phyloP scores from a whole-genome alignment of 2,797 vertebrate species.

The Synanceia verrucosa region DNA sequence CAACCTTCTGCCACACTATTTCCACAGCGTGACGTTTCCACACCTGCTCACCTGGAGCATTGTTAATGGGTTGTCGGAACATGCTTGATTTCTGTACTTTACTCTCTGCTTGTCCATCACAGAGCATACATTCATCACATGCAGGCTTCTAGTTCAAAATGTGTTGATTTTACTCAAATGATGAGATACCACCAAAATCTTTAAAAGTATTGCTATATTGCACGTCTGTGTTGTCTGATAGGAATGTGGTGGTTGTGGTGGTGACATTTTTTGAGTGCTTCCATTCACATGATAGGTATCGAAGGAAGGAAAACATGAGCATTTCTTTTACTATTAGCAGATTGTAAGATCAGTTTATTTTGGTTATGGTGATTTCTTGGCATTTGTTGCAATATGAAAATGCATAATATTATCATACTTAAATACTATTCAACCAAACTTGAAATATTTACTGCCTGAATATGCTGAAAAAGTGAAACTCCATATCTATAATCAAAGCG shows the following conservation, averaged over 20 bases:
- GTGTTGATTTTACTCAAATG: not conserved
- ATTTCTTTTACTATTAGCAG: too few species aligned
- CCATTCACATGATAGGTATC: not conserved
- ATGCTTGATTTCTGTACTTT: constrained; percentile 6
- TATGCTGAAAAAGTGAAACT: not conserved
- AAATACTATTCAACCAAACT: not conserved
- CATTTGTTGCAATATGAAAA: not conserved
- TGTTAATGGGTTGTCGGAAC: constrained; percentile 24
- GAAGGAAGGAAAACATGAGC: not conserved
- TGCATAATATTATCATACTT: not conserved
- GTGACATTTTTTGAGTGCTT: not conserved
- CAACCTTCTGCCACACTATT: constrained; percentile 71
- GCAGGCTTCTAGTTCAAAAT: not conserved
- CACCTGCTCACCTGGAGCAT: constrained; percentile 57
- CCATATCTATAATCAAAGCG: not conserved
- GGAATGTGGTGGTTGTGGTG: too few species aligned
- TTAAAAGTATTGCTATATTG: too few species aligned
- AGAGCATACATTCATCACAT: not conserved
- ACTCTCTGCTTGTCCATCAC: constrained; percentile 6
- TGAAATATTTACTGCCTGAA: not conserved
- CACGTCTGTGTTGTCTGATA: too few species aligned
- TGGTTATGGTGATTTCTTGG: not conserved
- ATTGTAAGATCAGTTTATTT: not conserved
- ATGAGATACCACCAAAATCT: not conserved
- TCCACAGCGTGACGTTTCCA: constrained; percentile 32